These are phyloP conservation scores for Microtus richardsoni DNA, from an alignment of 2,113 vertebrate genomes.

Conservation along the genomic window DNA sequence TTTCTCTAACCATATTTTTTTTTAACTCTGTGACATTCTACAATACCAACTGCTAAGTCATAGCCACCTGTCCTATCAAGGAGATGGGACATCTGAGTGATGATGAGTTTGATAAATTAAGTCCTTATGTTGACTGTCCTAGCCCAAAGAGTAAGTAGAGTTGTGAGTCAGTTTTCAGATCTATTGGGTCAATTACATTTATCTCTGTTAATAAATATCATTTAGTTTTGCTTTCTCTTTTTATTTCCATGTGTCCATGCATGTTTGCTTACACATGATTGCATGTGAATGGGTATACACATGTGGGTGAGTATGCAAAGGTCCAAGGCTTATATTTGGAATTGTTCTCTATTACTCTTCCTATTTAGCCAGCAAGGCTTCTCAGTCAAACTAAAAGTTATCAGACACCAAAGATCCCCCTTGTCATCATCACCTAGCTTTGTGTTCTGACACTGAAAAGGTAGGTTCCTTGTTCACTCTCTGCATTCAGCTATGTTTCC, in stretches of 20 bases:
- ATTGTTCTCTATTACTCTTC: too few species aligned
- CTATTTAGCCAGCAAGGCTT: neutral
- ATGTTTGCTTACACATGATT: neutral
- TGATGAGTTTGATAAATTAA: neutral
- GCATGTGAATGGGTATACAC: neutral
- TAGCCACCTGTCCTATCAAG: neutral
- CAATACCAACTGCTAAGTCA: neutral
- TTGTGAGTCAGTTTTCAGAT: neutral
- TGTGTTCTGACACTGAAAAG: too few species aligned
- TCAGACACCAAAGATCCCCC: too few species aligned
- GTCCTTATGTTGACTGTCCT: neutral
- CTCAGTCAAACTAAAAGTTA: neutral
- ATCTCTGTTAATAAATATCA: too few species aligned
- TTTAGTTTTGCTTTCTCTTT: neutral
- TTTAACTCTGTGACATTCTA: neutral
- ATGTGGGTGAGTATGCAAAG: neutral
- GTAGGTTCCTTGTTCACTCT: too few species aligned
- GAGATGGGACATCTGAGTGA: neutral
- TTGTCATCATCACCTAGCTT: neutral
- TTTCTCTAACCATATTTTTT: neutral
- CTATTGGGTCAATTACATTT: neutral
- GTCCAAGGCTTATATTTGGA: neutral
- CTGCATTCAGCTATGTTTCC: too few species aligned
- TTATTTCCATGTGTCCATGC: neutral
- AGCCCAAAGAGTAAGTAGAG: neutral